These are phyloP conservation scores for Gobionotothen gibberifrons DNA, from an alignment of 2,797 vertebrate species.

Conservation along the genomic window DNA sequence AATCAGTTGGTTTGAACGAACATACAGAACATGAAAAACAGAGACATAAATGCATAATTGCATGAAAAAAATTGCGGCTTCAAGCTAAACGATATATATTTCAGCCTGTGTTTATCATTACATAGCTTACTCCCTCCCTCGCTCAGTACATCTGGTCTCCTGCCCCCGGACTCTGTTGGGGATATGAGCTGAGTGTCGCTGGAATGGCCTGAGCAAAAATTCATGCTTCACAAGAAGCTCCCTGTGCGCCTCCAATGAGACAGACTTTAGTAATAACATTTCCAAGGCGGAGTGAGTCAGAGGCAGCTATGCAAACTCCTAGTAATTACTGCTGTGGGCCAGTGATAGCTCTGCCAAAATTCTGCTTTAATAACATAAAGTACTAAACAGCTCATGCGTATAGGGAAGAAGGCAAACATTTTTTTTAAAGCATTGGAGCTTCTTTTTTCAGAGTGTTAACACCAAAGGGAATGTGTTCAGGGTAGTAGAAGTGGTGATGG, in stretches of 20 bases:
- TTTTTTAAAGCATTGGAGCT: conserved; percentile 45
- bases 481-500: conserved; percentile 53
- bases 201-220: conserved; percentile 64
- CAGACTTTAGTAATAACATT: conserved; percentile 73
- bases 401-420: conserved; percentile 57
- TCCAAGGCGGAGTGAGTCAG: conserved; percentile 58
- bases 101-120: conserved; percentile 55
- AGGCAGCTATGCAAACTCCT: conserved; percentile 75
- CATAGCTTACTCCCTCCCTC: conserved; percentile 38
- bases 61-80: conserved; percentile 33
- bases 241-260: conserved; percentile 57
- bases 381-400: conserved; percentile 64
- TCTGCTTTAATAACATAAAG: conserved; percentile 77
- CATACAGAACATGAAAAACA: conserved; percentile 41
- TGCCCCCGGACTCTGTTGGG: conserved; percentile 66
- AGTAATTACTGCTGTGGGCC: conserved; percentile 82
- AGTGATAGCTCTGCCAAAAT: conserved; percentile 67
- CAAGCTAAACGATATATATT: conserved; percentile 47
- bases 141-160: conserved; percentile 62
- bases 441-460: conserved; percentile 42
- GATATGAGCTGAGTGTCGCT: conserved; percentile 67
- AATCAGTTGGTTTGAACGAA: conserved; percentile 45
- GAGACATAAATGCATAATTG: conserved; percentile 46
- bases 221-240: conserved; percentile 53
- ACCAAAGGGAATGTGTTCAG: conserved; percentile 38